Percentiles rank a stretch among this genome's conserved stretches.
These are phyloP conservation scores for Tuberolachnus salignus DNA, from an alignment of 2,888 invertebrate genomes.

Conservation along the genomic window DNA sequence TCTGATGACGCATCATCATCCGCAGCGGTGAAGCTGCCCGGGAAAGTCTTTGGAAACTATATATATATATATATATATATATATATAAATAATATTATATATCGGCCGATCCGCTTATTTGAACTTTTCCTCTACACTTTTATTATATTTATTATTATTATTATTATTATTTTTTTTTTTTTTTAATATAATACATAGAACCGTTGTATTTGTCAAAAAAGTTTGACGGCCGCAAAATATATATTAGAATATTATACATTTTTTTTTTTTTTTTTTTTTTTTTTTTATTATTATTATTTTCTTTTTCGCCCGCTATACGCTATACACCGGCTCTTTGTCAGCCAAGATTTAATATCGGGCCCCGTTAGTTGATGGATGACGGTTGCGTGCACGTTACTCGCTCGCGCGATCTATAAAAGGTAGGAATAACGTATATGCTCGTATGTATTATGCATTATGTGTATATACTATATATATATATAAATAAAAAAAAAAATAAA, in stretches of 20 bases:
- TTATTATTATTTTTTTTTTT: too few relatives aligned
- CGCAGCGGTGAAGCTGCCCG: not conserved
- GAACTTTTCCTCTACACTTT: conserved; percentile 45
- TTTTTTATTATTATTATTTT: too few relatives aligned
- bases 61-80: too few relatives aligned
- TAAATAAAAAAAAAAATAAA: not conserved
- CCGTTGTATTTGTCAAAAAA: conserved; percentile 54
- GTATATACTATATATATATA: not conserved
- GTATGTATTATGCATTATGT: too few relatives aligned
- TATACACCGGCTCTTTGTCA: conserved; percentile 50
- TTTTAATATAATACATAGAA: conserved; percentile 50
- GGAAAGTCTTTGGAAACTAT: conserved; percentile 16
- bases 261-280: conserved; percentile 7
- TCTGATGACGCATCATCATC: too few relatives aligned
- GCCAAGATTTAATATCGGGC: conserved; percentile 54
- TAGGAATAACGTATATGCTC: not conserved
- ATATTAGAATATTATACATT: conserved; percentile 51
- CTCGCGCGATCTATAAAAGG: conserved; percentile 27
- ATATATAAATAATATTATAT: too few relatives aligned
- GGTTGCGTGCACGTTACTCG: conserved; percentile 38
- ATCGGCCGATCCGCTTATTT: conserved; percentile 28
- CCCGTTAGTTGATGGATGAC: conserved; percentile 52
- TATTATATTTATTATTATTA: too few relatives aligned
- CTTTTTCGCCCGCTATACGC: too few relatives aligned
- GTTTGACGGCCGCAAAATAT: conserved; percentile 47